These are phyloP conservation scores for Alloplasta piceator DNA, from an alignment of 2,888 invertebrate species.

Conservation along the genomic window DNA sequence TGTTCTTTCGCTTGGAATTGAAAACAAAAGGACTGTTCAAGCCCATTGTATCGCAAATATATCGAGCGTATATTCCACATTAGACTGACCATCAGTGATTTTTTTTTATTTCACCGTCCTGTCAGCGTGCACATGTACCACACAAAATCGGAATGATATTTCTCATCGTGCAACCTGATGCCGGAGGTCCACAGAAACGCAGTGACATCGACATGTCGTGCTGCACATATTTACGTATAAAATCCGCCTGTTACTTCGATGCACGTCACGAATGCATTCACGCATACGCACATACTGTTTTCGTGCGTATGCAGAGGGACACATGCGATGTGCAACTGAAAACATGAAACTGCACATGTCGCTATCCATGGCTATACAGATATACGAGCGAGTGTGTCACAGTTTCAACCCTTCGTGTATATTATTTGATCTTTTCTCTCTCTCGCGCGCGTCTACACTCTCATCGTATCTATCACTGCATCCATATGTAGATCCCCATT, in stretches of 20 bases:
- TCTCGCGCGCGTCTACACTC: constrained; percentile 19
- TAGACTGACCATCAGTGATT: constrained; percentile 1
- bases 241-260: constrained; percentile 36
- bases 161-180: constrained; percentile 22
- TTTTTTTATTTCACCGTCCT: constrained; percentile 12
- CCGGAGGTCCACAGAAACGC: neutral
- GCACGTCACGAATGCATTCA: constrained; percentile 28
- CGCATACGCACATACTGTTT: neutral
- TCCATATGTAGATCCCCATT: constrained; percentile 83
- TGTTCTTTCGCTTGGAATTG: too few species aligned
- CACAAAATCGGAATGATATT: constrained; percentile 41
- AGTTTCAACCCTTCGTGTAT: constrained; percentile 67
- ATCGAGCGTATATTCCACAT: too few species aligned
- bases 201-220: constrained; percentile 17
- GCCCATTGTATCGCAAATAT: too few species aligned
- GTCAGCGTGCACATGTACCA: constrained; percentile 25
- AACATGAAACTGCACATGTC: constrained; percentile 77
- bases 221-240: constrained; percentile 30
- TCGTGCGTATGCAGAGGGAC: too few species aligned
- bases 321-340: constrained; percentile 6
- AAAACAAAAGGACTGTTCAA: too few species aligned
- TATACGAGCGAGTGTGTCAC: constrained; percentile 76
- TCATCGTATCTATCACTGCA: constrained; percentile 77
- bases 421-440: constrained; percentile 47
- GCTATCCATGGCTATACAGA: neutral